Evolutionary conservation across 2,888 invertebrate species (phyloP), one percentile per base, ranked within the genome.

Genomic region (Lepidochitona cinerea): DNA sequence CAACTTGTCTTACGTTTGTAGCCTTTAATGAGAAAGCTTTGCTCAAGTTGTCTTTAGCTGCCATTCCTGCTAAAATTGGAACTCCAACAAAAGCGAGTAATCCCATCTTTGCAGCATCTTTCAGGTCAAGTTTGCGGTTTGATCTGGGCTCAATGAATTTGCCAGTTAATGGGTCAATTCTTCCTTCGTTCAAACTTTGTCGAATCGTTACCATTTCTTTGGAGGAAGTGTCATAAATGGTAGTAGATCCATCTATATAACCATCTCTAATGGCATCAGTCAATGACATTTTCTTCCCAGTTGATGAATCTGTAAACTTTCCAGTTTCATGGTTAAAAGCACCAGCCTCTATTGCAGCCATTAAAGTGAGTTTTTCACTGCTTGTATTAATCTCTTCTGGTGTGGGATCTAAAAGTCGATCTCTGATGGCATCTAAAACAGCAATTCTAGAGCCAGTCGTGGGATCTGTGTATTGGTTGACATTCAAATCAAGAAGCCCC

Each of bases 61-160:
- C 29, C 29, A 33, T 29, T 29, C 83, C 81, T 37, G 85, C 85
- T 65, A 82, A 67, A 68, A 79, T 75, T 33, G 84, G 84, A n/a
- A 96, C 96, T 36, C 95, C 96, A 65, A 96, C 94, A 37, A 98
- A 93, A 33, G 97, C 97, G 78, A 98, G 92, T 0, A 97, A 92
- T 0, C 89, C 89, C 59, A 85, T 77, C 74, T 85, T 85, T n/a
- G 87, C 86, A 53, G 98, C 98, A 91, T 97, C 94, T 72, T 94
- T 85, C 70, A 89, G 66, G 9, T 94, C 93, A 89, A 94, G 92
- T 90, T 95, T 95, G 89, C 94, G 93, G 84, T 94, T 95, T 73
- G 93, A 94, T 83, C 93, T 93, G 53, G 95, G 94, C 90, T 97
- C 95, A 92, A 95, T 95, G 32, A 96, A 84, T 70, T 84, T 83